These are phyloP conservation scores for Goniozus legneri DNA, from an alignment of 1,140 invertebrate genomes.

Conservation along the genomic window DNA sequence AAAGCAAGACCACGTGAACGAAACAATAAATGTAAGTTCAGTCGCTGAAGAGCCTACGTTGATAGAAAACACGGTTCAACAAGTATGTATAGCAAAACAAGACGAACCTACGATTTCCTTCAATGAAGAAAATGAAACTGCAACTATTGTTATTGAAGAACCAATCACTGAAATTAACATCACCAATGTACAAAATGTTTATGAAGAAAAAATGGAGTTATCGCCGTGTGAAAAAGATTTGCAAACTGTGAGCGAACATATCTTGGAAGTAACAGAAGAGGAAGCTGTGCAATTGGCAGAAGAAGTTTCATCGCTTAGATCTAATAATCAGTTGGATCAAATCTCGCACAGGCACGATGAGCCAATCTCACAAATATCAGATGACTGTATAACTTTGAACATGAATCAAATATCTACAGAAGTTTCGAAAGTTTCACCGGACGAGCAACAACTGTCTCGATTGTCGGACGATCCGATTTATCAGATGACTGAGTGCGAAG, in stretches of 20 bases:
- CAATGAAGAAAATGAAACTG: slow-evolving; percentile 10
- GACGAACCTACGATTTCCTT: too few relatives aligned
- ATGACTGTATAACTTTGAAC: slow-evolving; percentile 30
- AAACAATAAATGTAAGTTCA: slow-evolving; percentile 20
- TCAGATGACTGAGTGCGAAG: slow-evolving; percentile 36
- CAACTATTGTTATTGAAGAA: slow-evolving; percentile 12
- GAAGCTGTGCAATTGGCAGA: slow-evolving; percentile 37
- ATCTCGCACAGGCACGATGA: slow-evolving; percentile 27
- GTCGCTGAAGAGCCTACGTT: slow-evolving; percentile 5
- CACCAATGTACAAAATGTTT: neutral
- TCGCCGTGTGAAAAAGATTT: slow-evolving; percentile 16
- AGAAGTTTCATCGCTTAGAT: slow-evolving; percentile 31
- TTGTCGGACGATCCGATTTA: slow-evolving; percentile 37
- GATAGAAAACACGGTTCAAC: too few relatives aligned
- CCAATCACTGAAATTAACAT: slow-evolving; percentile 3
- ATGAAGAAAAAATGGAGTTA: slow-evolving; percentile 20
- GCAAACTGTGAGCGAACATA: slow-evolving; percentile 10
- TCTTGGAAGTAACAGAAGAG: slow-evolving; percentile 26
- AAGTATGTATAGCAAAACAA: too few relatives aligned
- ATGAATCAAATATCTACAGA: slow-evolving; percentile 33
- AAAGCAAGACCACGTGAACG: slow-evolving; percentile 24
- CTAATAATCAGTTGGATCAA: slow-evolving; percentile 28
- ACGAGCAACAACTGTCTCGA: slow-evolving; percentile 25
- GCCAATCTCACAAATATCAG: slow-evolving; percentile 19
- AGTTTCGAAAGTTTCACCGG: neutral